Percentiles rank a stretch among this genome's conserved stretches.
phyloP scores from a whole-genome alignment of 2,888 invertebrate genomes.

The Ennomos fuscantarius region DNA sequence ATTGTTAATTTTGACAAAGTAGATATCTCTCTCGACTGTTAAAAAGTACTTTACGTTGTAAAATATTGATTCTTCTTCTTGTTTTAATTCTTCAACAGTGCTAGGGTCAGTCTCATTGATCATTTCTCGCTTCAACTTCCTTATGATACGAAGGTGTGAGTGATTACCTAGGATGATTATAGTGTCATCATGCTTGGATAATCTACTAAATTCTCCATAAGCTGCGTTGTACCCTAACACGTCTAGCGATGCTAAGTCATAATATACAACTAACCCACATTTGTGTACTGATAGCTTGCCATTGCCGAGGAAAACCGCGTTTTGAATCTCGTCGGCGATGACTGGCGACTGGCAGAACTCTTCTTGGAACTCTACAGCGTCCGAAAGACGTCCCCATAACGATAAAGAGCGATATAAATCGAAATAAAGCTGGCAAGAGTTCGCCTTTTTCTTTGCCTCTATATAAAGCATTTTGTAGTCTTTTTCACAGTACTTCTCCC shows the following conservation, averaged over 20 bases:
- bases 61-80: slow-evolving; percentile 8
- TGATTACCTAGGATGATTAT: slow-evolving; percentile 14
- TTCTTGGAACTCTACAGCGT: slow-evolving; percentile 55
- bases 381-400: slow-evolving; percentile 58
- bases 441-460: slow-evolving; percentile 51
- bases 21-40: slow-evolving; percentile 1
- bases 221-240: slow-evolving; percentile 43
- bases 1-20: slow-evolving; percentile 7
- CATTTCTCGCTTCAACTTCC: slow-evolving; percentile 1
- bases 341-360: slow-evolving; percentile 57
- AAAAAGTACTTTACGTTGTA: slow-evolving; percentile 6
- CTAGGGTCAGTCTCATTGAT: neutral
- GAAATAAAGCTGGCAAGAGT: slow-evolving; percentile 50
- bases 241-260: slow-evolving; percentile 56
- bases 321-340: slow-evolving; percentile 54
- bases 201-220: slow-evolving; percentile 55
- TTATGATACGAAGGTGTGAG: slow-evolving; percentile 18
- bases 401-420: slow-evolving; percentile 64
- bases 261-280: slow-evolving; percentile 54
- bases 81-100: slow-evolving; percentile 5
- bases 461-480: slow-evolving; percentile 54
- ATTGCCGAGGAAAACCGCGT: slow-evolving; percentile 53
- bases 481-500: slow-evolving; percentile 54
- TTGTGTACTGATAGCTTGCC: slow-evolving; percentile 61
- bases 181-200: slow-evolving; percentile 35